A percentile compares a stretch with the other conserved stretches of the same genome.
These are phyloP conservation scores for Eupithecia subfuscata DNA, from an alignment of 2,888 invertebrate species.

Conservation along the genomic window DNA sequence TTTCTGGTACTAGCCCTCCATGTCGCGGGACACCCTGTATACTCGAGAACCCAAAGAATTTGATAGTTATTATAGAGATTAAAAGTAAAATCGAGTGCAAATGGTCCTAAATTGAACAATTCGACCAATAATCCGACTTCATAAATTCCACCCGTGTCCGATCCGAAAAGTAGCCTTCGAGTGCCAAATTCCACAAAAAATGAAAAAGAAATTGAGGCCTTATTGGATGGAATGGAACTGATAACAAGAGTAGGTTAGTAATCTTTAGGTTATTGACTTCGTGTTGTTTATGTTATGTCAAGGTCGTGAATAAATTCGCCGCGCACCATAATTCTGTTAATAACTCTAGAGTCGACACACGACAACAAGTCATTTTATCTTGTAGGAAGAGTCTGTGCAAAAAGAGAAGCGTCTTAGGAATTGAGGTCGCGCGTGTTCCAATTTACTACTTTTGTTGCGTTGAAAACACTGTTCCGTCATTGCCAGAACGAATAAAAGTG, in stretches of 20 bases:
- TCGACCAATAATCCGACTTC: neutral
- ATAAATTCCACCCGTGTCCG: neutral
- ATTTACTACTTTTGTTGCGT: no score
- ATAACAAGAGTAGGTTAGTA: neutral
- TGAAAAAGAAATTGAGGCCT: neutral
- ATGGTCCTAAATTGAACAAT: neutral
- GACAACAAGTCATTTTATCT: neutral
- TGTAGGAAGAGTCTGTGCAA: neutral
- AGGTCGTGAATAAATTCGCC: conserved; percentile 26
- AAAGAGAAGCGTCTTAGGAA: no score
- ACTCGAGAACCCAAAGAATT: neutral
- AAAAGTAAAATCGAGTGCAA: neutral
- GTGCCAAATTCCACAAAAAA: neutral
- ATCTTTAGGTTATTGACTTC: conserved; percentile 34
- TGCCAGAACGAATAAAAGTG: no score
- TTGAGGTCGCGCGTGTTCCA: no score
- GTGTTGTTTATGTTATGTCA: conserved; percentile 21
- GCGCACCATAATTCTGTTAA: conserved; percentile 27
- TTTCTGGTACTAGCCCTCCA: no score
- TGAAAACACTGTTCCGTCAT: no score
- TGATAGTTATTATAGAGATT: neutral
- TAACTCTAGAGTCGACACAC: conserved; percentile 18
- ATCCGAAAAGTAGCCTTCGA: neutral
- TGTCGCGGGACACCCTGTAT: no score
- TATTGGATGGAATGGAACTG: neutral